phyloP scores from a whole-genome alignment of 2,113 vertebrate genomes.

The Paralichthys olivaceus region DNA sequence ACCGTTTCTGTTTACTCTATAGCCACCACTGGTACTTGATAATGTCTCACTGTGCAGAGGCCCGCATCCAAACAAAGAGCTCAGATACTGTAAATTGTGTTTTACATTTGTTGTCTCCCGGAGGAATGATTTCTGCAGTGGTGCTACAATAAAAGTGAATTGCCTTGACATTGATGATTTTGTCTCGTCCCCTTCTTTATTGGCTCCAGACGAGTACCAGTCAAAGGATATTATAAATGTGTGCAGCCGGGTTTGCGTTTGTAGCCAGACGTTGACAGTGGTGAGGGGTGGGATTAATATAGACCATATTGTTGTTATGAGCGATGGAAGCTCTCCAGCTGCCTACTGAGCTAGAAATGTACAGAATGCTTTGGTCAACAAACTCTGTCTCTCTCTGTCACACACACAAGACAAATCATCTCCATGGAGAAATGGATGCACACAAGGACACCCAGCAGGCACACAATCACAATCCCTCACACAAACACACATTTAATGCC shows the following conservation, averaged over 20 bases:
- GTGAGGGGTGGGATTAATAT: constrained; percentile 64
- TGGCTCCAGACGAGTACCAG: constrained; percentile 52
- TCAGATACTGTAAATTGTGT: constrained; percentile 17
- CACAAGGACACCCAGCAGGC: constrained; percentile 58
- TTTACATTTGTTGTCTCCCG: constrained; percentile 27
- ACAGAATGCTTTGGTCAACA: constrained; percentile 26
- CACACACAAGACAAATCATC: constrained; percentile 35
- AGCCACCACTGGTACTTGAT: not conserved
- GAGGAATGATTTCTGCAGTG: constrained; percentile 15
- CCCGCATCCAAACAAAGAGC: constrained; percentile 2
- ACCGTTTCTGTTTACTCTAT: too few species aligned
- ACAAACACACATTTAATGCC: constrained; percentile 66
- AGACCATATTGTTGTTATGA: constrained; percentile 76
- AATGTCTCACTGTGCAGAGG: not conserved
- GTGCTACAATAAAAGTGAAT: constrained; percentile 23
- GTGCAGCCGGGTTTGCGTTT: constrained; percentile 33
- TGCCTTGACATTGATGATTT: constrained; percentile 55
- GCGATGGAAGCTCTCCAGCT: constrained; percentile 69
- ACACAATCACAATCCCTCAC: constrained; percentile 28
- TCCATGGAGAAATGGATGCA: constrained; percentile 62
- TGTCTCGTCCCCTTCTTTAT: constrained; percentile 51
- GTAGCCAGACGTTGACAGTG: constrained; percentile 53
- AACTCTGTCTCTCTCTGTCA: constrained; percentile 31
- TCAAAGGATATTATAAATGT: constrained; percentile 59
- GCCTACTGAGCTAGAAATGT: constrained; percentile 63